A percentile compares a stretch with the other conserved stretches of the same genome.
Evolutionary conservation across 2,888 invertebrate species (phyloP).

Genomic region (Caradrina kadenii): DNA sequence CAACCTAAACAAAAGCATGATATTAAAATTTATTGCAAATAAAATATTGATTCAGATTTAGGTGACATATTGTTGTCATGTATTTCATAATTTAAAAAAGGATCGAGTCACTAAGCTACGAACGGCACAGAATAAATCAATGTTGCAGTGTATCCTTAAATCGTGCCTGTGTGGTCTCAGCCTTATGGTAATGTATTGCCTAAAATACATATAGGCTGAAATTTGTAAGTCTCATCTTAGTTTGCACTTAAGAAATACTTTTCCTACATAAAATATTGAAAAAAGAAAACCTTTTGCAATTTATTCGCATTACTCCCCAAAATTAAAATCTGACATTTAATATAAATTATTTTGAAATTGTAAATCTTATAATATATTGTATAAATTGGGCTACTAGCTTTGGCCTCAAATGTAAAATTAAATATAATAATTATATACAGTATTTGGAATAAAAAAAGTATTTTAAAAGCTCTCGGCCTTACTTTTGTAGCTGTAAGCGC

Average conservation of each 20-base stretch:
- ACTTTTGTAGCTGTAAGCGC: constrained; percentile 48
- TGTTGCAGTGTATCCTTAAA: background rate
- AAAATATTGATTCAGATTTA: background rate
- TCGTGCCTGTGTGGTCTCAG: background rate
- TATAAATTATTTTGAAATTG: background rate
- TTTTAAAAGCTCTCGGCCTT: constrained; percentile 52
- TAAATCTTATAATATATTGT: constrained; percentile 1
- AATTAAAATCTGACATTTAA: background rate
- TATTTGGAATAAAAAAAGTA: constrained; percentile 18
- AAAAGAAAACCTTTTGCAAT: background rate
- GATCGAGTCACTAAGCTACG: background rate
- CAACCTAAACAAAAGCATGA: background rate
- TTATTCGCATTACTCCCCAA: background rate
- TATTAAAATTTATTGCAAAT: background rate
- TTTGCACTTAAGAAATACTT: constrained; percentile 11
- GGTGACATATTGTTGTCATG: background rate
- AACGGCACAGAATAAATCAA: background rate
- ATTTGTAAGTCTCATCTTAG: background rate
- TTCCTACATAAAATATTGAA: background rate
- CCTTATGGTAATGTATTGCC: background rate
- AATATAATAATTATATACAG: constrained; percentile 3
- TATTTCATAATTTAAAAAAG: background rate
- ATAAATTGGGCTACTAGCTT: constrained; percentile 3
- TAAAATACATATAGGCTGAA: background rate
- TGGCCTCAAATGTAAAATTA: constrained; percentile 27